These are phyloP conservation scores for Dasypus novemcinctus DNA, from an alignment of 2,113 vertebrate species.

Conservation along the genomic window DNA sequence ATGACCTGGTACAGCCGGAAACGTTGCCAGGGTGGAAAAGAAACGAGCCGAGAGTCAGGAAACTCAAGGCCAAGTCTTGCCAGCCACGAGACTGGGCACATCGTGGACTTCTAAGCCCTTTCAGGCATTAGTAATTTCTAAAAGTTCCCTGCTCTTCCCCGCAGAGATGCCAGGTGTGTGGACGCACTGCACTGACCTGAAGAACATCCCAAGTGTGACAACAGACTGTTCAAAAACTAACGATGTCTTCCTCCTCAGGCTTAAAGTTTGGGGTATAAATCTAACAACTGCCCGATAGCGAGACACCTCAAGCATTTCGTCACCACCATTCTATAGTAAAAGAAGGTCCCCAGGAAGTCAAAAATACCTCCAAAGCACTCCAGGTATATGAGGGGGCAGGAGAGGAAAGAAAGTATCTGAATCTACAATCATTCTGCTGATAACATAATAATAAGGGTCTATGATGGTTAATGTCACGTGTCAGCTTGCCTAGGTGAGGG, in stretches of 20 bases:
- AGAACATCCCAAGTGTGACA: not conserved
- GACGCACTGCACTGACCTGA: not conserved
- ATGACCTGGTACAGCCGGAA: not conserved
- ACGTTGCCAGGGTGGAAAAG: accelerated
- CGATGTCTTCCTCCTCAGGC: not conserved
- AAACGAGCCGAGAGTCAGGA: accelerated
- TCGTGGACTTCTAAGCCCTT: not conserved
- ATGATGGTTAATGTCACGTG: too few relatives aligned
- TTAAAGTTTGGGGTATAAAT: not conserved
- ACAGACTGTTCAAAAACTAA: not conserved
- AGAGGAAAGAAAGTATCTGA: not conserved
- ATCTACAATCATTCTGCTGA: not conserved
- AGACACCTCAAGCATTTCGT: not conserved
- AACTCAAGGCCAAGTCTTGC: not conserved
- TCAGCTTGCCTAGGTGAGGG: too few relatives aligned
- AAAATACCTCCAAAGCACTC: not conserved
- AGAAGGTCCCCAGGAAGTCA: not conserved
- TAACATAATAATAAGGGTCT: not conserved
- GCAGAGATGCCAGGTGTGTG: not conserved
- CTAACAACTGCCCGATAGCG: not conserved
- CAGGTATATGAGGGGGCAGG: too few relatives aligned
- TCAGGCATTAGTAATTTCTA: not conserved
- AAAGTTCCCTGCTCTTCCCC: not conserved
- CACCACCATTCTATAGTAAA: not conserved
- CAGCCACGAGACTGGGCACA: not conserved